phyloP scores from a whole-genome alignment of 2,113 vertebrate genomes.

The Lathamus discolor region DNA sequence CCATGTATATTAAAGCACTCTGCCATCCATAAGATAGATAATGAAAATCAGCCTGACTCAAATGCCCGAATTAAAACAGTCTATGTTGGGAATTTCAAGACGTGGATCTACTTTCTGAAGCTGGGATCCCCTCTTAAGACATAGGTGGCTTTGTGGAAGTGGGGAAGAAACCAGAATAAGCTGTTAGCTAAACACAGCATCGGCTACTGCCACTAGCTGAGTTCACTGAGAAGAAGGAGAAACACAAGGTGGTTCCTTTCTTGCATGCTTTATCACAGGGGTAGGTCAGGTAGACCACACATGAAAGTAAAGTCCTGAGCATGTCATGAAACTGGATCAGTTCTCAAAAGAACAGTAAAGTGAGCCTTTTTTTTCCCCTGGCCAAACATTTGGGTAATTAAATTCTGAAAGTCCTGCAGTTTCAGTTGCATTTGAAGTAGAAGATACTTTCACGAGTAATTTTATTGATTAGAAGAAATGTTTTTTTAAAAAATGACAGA shows the following conservation, averaged over 20 bases:
- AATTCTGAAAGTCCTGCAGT: neutral
- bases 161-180: neutral
- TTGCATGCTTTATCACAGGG: neutral
- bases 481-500: neutral
- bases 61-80: neutral
- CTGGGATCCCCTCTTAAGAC: neutral
- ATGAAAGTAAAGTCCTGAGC: neutral
- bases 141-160: neutral
- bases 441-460: neutral
- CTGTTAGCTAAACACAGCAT: neutral
- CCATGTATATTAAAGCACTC: neutral
- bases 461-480: neutral
- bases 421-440: neutral
- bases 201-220: neutral
- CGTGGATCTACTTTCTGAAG: neutral
- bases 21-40: neutral
- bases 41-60: neutral
- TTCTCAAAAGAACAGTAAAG: neutral
- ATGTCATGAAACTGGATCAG: neutral
- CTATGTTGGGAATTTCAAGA: neutral
- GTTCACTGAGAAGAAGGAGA: neutral
- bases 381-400: neutral
- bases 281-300: neutral
- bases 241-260: neutral
- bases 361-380: neutral